Conservation (phyloP, 2,797 vertebrate genomes). For the Coilia nasus region DNA sequence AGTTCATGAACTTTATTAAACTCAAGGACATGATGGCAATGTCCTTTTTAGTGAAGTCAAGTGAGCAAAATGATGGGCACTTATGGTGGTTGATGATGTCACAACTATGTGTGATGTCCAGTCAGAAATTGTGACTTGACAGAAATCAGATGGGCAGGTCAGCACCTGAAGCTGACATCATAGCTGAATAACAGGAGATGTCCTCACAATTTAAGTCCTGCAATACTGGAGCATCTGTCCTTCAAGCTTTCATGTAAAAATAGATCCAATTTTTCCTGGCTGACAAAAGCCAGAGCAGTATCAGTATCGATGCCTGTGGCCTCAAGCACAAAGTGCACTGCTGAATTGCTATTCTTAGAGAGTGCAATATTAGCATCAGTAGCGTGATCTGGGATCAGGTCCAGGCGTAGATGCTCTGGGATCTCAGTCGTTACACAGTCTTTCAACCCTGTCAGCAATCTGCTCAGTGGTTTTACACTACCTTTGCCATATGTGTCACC, state of each 20-base stretch:
- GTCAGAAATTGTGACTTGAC: conserved; percentile 46
- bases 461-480: not conserved
- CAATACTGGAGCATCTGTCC: not conserved
- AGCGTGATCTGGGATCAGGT: not conserved
- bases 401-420: not conserved
- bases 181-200: conserved; percentile 46
- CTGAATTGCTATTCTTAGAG: not conserved
- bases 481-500: not conserved
- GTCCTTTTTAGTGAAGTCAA: not conserved
- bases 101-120: not conserved
- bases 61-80: not conserved
- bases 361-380: not conserved
- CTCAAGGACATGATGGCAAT: too few relatives aligned
- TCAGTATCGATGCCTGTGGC: not conserved
- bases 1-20: too few relatives aligned
- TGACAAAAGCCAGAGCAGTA: not conserved
- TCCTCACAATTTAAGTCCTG: not conserved
- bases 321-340: not conserved
- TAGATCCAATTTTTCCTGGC: not conserved
- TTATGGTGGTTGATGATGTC: too few relatives aligned
- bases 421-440: not conserved
- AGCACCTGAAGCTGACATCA: conserved; percentile 55
- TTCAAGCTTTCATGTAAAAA: not conserved
- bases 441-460: not conserved
- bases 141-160: conserved; percentile 60